These are phyloP conservation scores for Gymnoscopelus microlampas DNA, from an alignment of 2,797 vertebrate species.

Conservation along the genomic window DNA sequence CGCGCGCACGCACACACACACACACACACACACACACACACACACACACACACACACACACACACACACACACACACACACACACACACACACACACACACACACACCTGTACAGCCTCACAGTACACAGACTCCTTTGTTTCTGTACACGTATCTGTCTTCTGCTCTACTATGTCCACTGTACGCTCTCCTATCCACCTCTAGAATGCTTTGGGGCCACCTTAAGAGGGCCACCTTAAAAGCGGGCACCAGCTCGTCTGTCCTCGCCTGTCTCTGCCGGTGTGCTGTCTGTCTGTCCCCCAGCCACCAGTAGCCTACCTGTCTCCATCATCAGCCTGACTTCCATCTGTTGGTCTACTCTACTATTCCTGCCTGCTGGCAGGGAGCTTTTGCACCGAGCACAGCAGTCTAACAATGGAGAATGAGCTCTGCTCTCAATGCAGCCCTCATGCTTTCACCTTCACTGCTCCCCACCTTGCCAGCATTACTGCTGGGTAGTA, in stretches of 20 bases:
- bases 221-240: slow-evolving; percentile 31
- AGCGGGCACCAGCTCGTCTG: too few species aligned
- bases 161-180: not conserved
- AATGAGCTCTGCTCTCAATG: not conserved
- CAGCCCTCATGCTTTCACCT: slow-evolving; percentile 40
- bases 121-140: not conserved
- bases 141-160: not conserved
- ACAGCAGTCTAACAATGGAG: slow-evolving; percentile 67
- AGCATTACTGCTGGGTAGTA: too few species aligned
- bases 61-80: slow-evolving; percentile 3
- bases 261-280: not conserved
- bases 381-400: slow-evolving; percentile 62
- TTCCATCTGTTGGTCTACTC: too few species aligned
- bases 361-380: slow-evolving; percentile 41
- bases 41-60: not conserved
- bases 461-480: slow-evolving; percentile 12
- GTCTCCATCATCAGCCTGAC: too few species aligned
- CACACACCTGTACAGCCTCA: slow-evolving; percentile 1
- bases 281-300: not conserved
- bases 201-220: slow-evolving; percentile 24
- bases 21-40: not conserved
- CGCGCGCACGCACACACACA: not conserved
- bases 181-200: slow-evolving; percentile 14
- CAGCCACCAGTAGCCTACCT: too few species aligned
- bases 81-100: slow-evolving; percentile 14